Conservation (phyloP, 2,113 vertebrate genomes). For the Hippocampus abdominalis region DNA sequence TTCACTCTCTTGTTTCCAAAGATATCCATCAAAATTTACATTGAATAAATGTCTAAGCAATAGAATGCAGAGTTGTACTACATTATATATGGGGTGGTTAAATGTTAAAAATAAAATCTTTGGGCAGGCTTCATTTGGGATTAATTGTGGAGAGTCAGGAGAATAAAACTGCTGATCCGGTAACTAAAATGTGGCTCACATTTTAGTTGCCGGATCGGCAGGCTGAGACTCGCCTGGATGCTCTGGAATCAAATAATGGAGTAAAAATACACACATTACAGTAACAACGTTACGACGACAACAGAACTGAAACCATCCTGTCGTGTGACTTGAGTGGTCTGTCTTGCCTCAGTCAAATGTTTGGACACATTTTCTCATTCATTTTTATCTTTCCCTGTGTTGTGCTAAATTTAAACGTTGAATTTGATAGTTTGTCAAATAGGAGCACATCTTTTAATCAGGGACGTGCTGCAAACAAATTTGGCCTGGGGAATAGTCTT, state of each 20-base stretch:
- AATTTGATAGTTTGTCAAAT: neutral
- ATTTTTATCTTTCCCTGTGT: neutral
- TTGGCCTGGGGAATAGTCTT: too few relatives aligned
- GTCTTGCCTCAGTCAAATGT: neutral
- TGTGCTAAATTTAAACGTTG: neutral
- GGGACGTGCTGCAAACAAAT: too few relatives aligned
- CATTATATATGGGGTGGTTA: neutral
- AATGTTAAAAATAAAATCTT: neutral
- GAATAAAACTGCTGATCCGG: neutral
- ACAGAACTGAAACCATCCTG: neutral
- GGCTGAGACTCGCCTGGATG: slow-evolving; percentile 34
- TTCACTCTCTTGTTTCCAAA: neutral
- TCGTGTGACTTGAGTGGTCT: neutral
- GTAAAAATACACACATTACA: slow-evolving; percentile 5
- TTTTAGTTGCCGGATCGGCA: too few relatives aligned
- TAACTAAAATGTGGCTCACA: neutral
- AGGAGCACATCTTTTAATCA: neutral
- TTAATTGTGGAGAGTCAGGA: neutral
- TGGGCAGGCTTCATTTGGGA: neutral
- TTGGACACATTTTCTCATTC: neutral
- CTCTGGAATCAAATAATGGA: slow-evolving; percentile 34
- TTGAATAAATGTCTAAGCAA: neutral
- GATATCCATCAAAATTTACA: neutral
- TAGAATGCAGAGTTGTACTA: neutral
- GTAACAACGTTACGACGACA: neutral